Base-by-base conservation (phyloP, 2,797 vertebrate genomes). In the Chelidonichthys spinosus region DNA sequence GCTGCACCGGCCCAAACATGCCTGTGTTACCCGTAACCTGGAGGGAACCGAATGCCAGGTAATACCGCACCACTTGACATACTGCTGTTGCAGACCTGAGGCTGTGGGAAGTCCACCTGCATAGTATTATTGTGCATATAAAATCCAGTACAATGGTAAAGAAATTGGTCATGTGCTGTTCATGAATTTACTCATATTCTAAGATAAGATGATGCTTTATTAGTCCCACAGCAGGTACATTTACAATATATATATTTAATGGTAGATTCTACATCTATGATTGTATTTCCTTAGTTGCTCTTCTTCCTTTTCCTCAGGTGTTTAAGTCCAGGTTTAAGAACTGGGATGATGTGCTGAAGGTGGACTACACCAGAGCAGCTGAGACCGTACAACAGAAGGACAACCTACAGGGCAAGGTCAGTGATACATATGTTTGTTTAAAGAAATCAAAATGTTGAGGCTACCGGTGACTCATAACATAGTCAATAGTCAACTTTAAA, bases 321-420 rank as follows among this genome's bases (percentile, higher is more conserved):
- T 99, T 96, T 83, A 99, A 99, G 81, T 97, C 98, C 72, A 99
- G 96, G 88, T 99, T 99, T 90, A 99, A 96, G 93, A 99, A 99
- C 81, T 99, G 98, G 98, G 98, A 99, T 0, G 98, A 99, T 0
- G 97, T 99, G 49, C 79, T 99, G 86, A 96, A 93, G 0, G 98
- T 99, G 85, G 98, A 99, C 84, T 99, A 99, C 88, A 99, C 97
- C 40, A 94, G 97, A 80, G 98, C 97, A 0, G 97, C 98, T 0
- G 98, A 99, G 88, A 95, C 93, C 0, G 96, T 99, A 47, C 91
- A 96, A 53, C 94, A 98, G 84, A 90, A 74, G 0, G 90, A 88
- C 0, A 95, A 95, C 52, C 93, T 99, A 3, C 91, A 94, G 0
- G 95, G 97, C 72, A 99, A 99, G 88, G 96, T 94, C 33, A 64